Conservation (phyloP, 64 coral and sea anemone species). For the Anthopleura sola region DNA sequence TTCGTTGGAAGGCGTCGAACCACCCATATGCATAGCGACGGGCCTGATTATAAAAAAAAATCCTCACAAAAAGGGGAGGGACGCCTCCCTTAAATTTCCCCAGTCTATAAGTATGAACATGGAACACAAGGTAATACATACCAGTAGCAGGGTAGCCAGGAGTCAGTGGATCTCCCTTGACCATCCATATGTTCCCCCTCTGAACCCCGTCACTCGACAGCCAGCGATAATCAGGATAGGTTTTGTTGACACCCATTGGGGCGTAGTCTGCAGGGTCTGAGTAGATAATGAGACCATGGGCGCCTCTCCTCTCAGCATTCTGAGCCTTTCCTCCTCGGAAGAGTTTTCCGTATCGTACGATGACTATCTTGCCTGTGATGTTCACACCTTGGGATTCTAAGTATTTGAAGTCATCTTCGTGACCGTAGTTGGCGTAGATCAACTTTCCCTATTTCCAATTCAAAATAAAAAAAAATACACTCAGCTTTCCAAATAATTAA, state of each 20-base stretch:
- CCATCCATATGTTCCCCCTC: conserved; percentile 63
- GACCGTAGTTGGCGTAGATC: conserved; percentile 74
- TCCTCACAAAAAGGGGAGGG: too few species aligned
- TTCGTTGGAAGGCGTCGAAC: too few species aligned
- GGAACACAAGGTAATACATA: not conserved
- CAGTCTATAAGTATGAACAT: not conserved
- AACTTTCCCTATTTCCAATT: conserved; percentile 17
- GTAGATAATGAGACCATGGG: conserved; percentile 77
- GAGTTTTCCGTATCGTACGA: conserved; percentile 77
- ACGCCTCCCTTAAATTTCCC: conserved; percentile 31
- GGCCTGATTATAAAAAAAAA: too few species aligned
- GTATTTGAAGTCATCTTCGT: conserved; percentile 60
- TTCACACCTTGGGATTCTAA: conserved; percentile 55
- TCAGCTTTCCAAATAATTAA: not conserved
- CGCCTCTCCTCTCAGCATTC: conserved; percentile 62
- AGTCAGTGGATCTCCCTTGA: conserved; percentile 71
- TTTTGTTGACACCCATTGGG: conserved; percentile 35
- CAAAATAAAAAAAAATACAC: not conserved
- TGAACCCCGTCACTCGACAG: conserved; percentile 68
- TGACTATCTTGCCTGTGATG: conserved; percentile 49
- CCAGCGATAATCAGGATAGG: conserved; percentile 74
- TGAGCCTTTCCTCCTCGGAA: conserved; percentile 76
- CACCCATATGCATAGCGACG: too few species aligned
- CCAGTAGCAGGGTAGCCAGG: conserved; percentile 74
- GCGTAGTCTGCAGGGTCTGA: conserved; percentile 76